Percentiles rank a stretch among this genome's conserved stretches.
Evolutionary conservation across 92 coral and sea anemone species (phyloP).

Genomic region (Epizoanthus illoricatus): DNA sequence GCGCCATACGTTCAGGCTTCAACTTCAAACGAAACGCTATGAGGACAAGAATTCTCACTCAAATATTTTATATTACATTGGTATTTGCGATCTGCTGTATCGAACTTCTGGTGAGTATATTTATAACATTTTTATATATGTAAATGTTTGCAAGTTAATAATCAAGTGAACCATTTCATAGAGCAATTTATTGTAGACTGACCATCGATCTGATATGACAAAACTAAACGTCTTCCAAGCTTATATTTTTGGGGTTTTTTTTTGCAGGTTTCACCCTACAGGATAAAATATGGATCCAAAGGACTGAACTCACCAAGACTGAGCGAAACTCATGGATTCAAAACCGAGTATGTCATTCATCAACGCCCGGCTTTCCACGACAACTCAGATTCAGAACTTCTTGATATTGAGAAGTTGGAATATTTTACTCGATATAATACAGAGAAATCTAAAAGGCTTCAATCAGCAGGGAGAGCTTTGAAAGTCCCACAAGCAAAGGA

Average conservation of each 20-base stretch:
- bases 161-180: neutral
- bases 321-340: neutral
- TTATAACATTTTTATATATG: neutral
- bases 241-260: neutral
- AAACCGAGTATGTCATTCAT: neutral
- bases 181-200: neutral
- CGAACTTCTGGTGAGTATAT: conserved; percentile 28
- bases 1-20: neutral
- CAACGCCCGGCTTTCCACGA: neutral
- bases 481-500: neutral
- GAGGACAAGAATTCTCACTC: neutral
- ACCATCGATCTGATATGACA: neutral
- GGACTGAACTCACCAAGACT: neutral
- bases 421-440: neutral
- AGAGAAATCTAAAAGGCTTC: neutral
- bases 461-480: neutral
- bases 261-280: conserved; percentile 23
- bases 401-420: neutral
- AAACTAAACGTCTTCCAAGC: neutral
- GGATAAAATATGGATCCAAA: neutral
- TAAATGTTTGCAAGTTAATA: neutral
- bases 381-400: neutral
- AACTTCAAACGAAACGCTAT: neutral
- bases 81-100: neutral
- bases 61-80: neutral